Evolutionary conservation across 2,888 invertebrate genomes (phyloP).

Genomic region (Nineta flava): DNA sequence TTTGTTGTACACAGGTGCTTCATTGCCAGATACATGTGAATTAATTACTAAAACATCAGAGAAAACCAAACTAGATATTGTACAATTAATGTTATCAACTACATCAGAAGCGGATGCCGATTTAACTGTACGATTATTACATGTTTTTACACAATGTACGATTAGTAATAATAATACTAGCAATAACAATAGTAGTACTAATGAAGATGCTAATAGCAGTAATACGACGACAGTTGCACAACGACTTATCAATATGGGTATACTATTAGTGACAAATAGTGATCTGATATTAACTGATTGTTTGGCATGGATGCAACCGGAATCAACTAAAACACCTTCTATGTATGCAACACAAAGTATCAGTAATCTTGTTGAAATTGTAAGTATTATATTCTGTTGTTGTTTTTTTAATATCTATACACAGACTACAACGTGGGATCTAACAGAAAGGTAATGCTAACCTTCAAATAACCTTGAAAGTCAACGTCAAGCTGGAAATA

Average conservation of each 20-base stretch:
- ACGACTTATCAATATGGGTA: constrained; percentile 18
- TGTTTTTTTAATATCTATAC: background rate
- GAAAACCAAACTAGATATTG: constrained; percentile 19
- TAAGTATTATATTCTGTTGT: constrained; percentile 20
- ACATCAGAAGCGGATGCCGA: constrained; percentile 23
- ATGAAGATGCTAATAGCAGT: too few species aligned
- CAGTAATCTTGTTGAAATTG: constrained; percentile 36
- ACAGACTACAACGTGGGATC: too few species aligned
- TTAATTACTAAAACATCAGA: constrained; percentile 24
- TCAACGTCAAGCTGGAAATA: background rate
- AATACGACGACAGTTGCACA: constrained; percentile 10
- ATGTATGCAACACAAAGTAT: constrained; percentile 29
- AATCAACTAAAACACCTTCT: constrained; percentile 19
- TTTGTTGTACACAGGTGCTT: constrained; percentile 26
- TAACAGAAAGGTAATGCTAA: too few species aligned
- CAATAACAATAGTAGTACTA: too few species aligned
- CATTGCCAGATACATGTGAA: constrained; percentile 28
- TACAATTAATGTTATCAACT: constrained; percentile 18
- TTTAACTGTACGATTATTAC: constrained; percentile 22
- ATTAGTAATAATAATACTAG: constrained; percentile 19
- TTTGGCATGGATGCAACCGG: constrained; percentile 30
- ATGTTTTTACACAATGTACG: constrained; percentile 27
- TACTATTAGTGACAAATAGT: constrained; percentile 24
- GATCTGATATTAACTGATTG: constrained; percentile 29
- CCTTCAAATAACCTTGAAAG: too few species aligned